A percentile compares a stretch with the other conserved stretches of the same genome.
These are phyloP conservation scores for Leptinotarsa undecemlineata DNA, from an alignment of 1,140 invertebrate species.

Conservation along the genomic window DNA sequence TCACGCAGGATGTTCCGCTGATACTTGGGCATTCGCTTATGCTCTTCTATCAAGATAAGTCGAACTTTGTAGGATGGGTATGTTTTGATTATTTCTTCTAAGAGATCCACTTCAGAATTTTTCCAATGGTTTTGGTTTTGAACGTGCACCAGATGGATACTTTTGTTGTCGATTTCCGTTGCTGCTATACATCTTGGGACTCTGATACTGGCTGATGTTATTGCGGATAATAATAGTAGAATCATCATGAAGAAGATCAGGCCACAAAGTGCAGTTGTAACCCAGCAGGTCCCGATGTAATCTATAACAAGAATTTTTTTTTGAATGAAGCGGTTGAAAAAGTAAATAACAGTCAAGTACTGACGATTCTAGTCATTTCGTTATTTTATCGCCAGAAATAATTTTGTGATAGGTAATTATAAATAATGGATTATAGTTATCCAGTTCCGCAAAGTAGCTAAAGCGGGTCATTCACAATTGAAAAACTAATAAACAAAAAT, in stretches of 20 bases:
- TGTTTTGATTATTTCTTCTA: conserved; percentile 39
- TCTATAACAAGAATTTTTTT: conserved; percentile 39
- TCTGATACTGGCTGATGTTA: conserved; percentile 30
- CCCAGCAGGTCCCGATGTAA: conserved; percentile 46
- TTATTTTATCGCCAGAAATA: too few species aligned
- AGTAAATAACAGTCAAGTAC: too few species aligned
- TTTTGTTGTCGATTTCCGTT: conserved; percentile 36
- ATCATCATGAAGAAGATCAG: conserved; percentile 41
- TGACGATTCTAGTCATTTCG: too few species aligned
- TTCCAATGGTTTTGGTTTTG: conserved; percentile 39
- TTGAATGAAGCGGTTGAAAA: not conserved
- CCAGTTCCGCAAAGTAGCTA: not conserved
- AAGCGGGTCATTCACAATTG: not conserved
- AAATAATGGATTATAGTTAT: too few species aligned
- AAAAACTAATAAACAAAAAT: too few species aligned
- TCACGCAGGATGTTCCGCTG: not conserved
- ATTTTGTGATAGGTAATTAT: too few species aligned
- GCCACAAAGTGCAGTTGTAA: conserved; percentile 38
- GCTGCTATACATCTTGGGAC: conserved; percentile 33
- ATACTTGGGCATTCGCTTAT: not conserved
- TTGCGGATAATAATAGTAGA: conserved; percentile 39
- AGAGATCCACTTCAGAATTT: conserved; percentile 36
- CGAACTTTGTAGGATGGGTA: conserved; percentile 12
- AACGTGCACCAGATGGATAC: conserved; percentile 48
- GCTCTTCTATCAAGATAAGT: not conserved